Base-by-base conservation (phyloP, 1,140 invertebrate genomes). In the Caenorhabditis tropicalis region DNA sequence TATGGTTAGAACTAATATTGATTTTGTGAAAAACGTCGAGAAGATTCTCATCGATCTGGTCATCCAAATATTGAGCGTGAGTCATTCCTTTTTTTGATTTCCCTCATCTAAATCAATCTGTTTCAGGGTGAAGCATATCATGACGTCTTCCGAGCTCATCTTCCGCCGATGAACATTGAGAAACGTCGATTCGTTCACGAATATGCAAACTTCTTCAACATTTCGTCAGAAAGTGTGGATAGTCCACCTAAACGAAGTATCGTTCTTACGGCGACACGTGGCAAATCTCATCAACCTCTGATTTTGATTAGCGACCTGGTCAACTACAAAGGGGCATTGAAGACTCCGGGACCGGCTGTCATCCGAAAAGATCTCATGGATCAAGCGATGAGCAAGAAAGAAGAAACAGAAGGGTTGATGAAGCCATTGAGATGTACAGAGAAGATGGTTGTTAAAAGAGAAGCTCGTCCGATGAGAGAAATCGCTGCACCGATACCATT, bases 171-270 rank as follows among this genome's bases (percentile, higher is more conserved):
- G 96, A 97, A 96, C 90, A 93, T 95, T 19, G 95, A 96, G 84
- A 96, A 97, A 90, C 93, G 97, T 15, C 93, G 94, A 88, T 94
- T 98, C 87, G 94, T 98, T 10, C 96, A 98, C 91, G 96, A 98
- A 90, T 94, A 96, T 88, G 96, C 96, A 86, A 95, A 96, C 89
- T 95, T 96, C 91, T 99, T 98, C 93, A 96, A 96, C 2, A 95
- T 96, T 88, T 94, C 96, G 89, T 96, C 96, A 85, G 94, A 95
- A 60, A 95, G 96, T 60, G 97, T 97, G 91, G 97, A 98, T 92
- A 94, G 94, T 36, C 96, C 98, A 91, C 96, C 96, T 0, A 97
- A 97, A 90, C 93, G 96, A 83, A 98, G 97, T 92, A 94, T 98
- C 15, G 95, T 98, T 31, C 96, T 95, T 7, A 98, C 95, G 27